Evolutionary conservation across 2,113 vertebrate genomes (phyloP).

Genomic region (Acanthisitta chloris): DNA sequence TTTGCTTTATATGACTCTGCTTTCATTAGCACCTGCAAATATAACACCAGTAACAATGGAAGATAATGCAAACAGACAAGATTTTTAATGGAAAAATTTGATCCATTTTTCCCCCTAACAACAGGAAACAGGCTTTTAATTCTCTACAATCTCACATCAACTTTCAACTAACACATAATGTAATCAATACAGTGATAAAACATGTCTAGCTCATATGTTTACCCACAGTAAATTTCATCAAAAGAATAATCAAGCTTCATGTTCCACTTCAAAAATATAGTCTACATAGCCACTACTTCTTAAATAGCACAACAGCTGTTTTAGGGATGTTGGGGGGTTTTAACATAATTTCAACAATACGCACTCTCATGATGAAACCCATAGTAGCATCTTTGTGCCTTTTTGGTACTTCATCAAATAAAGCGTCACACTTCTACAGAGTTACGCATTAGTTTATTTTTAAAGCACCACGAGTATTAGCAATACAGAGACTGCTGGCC

Average conservation of each 20-base stretch:
- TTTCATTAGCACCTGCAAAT: neutral
- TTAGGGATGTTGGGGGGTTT: neutral
- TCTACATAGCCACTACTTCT: neutral
- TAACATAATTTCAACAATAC: rapidly evolving
- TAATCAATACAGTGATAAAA: neutral
- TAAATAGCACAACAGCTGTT: neutral
- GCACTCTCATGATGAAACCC: neutral
- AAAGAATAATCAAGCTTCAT: neutral
- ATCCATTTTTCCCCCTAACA: neutral
- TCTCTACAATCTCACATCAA: neutral
- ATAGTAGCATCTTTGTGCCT: neutral
- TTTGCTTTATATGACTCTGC: neutral
- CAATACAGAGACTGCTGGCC: neutral
- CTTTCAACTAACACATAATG: neutral
- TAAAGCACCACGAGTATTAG: neutral
- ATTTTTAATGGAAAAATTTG: neutral
- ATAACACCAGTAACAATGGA: neutral
- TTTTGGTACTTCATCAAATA: neutral
- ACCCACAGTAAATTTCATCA: neutral
- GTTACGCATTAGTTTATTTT: neutral
- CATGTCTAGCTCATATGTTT: neutral
- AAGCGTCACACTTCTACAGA: neutral
- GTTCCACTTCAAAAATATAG: neutral
- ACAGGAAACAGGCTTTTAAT: neutral
- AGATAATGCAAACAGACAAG: neutral